Conservation (phyloP, 2,797 vertebrate genomes). For the Heteromormyrus szaboi region DNA sequence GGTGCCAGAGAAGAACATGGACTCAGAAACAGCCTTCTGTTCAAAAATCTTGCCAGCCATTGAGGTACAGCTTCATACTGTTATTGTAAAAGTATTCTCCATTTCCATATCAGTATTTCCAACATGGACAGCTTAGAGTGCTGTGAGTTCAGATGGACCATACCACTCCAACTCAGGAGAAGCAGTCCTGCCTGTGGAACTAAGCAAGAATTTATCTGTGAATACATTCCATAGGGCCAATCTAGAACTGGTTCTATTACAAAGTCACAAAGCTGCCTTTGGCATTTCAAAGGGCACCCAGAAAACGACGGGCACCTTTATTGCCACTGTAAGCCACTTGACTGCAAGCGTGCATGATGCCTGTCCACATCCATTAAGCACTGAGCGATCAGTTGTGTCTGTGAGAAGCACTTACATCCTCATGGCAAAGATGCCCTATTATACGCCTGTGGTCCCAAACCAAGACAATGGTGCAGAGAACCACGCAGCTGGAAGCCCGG, state of each 20-base stretch:
- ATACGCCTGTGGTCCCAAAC: neutral
- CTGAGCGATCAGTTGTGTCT: neutral
- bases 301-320: neutral
- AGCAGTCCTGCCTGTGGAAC: conserved; percentile 9
- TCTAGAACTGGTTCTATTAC: conserved; percentile 12
- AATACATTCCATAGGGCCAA: conserved; percentile 17
- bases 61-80: neutral
- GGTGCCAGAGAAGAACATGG: neutral
- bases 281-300: conserved; percentile 2
- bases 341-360: neutral
- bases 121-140: neutral
- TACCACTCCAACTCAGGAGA: conserved; percentile 10
- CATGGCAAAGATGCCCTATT: neutral
- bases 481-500: neutral
- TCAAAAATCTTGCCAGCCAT: neutral
- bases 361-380: neutral
- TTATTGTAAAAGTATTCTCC: neutral
- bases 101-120: conserved; percentile 12
- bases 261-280: conserved; percentile 22
- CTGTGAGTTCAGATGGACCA: conserved; percentile 7
- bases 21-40: neutral
- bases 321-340: conserved; percentile 15
- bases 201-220: conserved; percentile 12
- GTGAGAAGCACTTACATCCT: neutral
- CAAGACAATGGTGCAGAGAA: conserved; percentile 1